phyloP scores from a whole-genome alignment of 1,140 invertebrate species.

The Calliopsis andreniformis region DNA sequence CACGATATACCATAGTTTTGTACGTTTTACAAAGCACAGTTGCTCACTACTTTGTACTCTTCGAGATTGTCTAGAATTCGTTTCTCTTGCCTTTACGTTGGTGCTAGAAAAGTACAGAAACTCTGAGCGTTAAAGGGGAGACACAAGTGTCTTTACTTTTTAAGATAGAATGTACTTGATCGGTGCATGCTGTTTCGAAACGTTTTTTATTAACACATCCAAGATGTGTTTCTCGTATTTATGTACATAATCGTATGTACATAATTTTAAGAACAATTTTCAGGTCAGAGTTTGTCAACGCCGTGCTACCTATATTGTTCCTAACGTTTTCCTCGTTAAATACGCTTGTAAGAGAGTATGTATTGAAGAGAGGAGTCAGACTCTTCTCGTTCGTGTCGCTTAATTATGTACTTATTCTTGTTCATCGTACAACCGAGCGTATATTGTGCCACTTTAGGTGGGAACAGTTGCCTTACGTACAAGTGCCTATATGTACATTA shows the following conservation, averaged over 20 bases:
- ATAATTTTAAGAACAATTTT: background rate
- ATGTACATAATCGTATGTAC: constrained; percentile 19
- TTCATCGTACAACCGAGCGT: constrained; percentile 40
- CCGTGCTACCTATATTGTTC: background rate
- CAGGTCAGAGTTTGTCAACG: background rate
- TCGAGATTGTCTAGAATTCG: background rate
- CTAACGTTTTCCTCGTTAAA: background rate
- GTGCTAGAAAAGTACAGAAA: constrained; percentile 1
- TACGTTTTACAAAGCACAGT: constrained; percentile 1
- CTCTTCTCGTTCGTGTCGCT: too few species aligned
- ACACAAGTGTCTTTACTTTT: background rate
- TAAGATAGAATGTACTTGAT: background rate
- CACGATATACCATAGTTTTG: background rate
- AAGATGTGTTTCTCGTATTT: background rate
- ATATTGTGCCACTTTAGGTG: constrained; percentile 50
- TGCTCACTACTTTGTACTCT: background rate
- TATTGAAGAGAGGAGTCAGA: too few species aligned
- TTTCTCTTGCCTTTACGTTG: background rate
- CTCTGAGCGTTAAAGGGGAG: background rate
- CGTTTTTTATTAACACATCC: constrained; percentile 19
- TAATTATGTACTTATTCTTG: background rate
- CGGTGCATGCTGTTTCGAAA: background rate
- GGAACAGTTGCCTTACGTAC: constrained; percentile 58
- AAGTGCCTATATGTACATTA: constrained; percentile 66
- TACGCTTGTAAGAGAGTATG: too few species aligned